phyloP scores from a whole-genome alignment of 2,888 invertebrate genomes.

The Eupithecia subfuscata region DNA sequence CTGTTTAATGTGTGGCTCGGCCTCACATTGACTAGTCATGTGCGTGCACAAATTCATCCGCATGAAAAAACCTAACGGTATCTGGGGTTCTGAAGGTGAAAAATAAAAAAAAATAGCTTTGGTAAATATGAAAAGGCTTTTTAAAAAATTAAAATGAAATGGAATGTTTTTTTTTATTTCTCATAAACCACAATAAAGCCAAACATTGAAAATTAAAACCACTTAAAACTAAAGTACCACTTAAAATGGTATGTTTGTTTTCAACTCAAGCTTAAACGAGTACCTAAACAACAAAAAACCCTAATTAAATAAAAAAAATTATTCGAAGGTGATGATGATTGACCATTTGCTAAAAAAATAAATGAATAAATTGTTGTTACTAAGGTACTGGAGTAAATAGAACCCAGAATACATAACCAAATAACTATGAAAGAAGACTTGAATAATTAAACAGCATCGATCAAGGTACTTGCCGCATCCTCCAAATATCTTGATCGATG shows the following conservation, averaged over 20 bases:
- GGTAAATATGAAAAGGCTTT: background rate
- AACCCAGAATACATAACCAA: background rate
- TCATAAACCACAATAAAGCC: too few species aligned
- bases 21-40: conserved; percentile 51
- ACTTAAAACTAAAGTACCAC: too few species aligned
- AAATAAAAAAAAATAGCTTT: background rate
- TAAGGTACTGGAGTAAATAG: background rate
- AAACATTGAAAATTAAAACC: too few species aligned
- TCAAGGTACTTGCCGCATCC: too few species aligned
- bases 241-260: background rate
- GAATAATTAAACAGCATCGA: too few species aligned
- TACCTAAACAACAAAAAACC: background rate
- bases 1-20: conserved; percentile 1
- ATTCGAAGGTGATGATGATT: background rate
- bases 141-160: background rate
- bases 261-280: background rate
- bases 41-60: conserved; percentile 53
- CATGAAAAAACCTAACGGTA: conserved; percentile 28
- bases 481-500: background rate
- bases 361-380: background rate
- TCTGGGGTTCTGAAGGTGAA: background rate
- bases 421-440: background rate
- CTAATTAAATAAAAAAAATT: background rate
- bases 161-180: too few species aligned
- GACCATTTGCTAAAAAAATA: background rate